A percentile compares a stretch with the other conserved stretches of the same genome.
These are phyloP conservation scores for Drosophila meridionalis DNA, from an alignment of 2,888 invertebrate genomes.

Conservation along the genomic window DNA sequence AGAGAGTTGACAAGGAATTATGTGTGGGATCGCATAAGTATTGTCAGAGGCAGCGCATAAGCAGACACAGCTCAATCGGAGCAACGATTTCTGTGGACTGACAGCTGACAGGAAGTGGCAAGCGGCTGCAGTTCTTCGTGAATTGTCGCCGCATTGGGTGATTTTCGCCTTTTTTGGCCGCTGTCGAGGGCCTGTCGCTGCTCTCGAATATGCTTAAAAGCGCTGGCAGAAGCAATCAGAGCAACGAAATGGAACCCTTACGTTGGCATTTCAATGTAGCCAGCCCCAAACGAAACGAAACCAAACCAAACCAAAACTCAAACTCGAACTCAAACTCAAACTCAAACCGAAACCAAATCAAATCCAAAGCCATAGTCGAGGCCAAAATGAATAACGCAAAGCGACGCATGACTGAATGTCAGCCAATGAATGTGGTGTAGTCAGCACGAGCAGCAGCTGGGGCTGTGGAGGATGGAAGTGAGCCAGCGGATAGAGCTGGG, in stretches of 20 bases:
- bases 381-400: constrained; percentile 72
- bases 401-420: constrained; percentile 67
- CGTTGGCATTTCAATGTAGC: constrained; percentile 67
- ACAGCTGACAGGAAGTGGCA: constrained; percentile 69
- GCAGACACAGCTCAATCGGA: constrained; percentile 3
- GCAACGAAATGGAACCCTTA: constrained; percentile 69
- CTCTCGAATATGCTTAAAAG: constrained; percentile 35
- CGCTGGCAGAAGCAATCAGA: constrained; percentile 61
- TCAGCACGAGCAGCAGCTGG: not conserved
- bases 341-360: constrained; percentile 12
- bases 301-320: not conserved
- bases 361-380: constrained; percentile 26
- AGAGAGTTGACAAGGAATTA: not conserved
- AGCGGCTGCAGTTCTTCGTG: constrained; percentile 62
- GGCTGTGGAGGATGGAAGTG: not conserved
- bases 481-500: not conserved
- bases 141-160: constrained; percentile 19
- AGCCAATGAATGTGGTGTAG: constrained; percentile 40
- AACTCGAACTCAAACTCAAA: constrained; percentile 15
- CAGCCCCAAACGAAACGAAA: not conserved
- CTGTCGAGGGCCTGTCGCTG: not conserved
- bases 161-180: not conserved
- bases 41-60: constrained; percentile 37
- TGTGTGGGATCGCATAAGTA: constrained; percentile 50
- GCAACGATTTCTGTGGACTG: constrained; percentile 23